Evolutionary conservation across 2,888 invertebrate genomes (phyloP), one percentile per base, ranked within the genome.

Genomic region (Lithophane semibrunnea): DNA sequence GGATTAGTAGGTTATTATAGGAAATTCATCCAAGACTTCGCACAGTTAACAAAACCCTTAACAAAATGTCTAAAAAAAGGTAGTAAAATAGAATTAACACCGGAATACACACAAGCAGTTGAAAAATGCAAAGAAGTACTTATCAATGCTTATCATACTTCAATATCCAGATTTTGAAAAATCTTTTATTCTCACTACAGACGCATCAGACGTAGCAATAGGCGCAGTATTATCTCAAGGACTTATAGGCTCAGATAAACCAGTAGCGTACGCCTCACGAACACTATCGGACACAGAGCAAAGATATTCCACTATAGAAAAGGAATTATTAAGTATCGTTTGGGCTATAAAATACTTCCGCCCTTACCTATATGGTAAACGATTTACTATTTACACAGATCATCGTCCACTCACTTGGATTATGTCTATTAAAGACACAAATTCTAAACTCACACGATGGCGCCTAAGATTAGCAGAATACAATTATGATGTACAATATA

Each of bases 341-440:
- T 93, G 91, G 91, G 90, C 91, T 0, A 79, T 89, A 9, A 92
- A 93, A 80, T 90, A 89, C 56, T 91, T 94, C 18, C 77, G 92
- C 67, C 92, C 92, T 9, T 93, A 92, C 47, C 44, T 94, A 10
- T 93, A 92, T 47, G 92, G 92, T 5, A 85, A 83, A 47, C 86
- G 89, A 73, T 94, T 95, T 56, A 89, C 77, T 0, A 92, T 95
- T 0, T 88, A 91, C 5, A 94, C 93, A 0, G 94, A 95, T 72
- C 94, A 94, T 76, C 86, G 90, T 71, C 92, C 92, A 1, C 73
- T 94, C 5, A 86, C 84, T 7, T 94, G 92, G 91, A 70, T 94
- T 0, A 90, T 92, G 86, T 89, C 83, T 0, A 63, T 67, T 1
- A 52, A 94, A 85, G 92, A 94, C 13, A 93, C 93, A 0, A 92